Conservation (phyloP, 2,888 invertebrate genomes). For the Rhogogaster chlorosoma region DNA sequence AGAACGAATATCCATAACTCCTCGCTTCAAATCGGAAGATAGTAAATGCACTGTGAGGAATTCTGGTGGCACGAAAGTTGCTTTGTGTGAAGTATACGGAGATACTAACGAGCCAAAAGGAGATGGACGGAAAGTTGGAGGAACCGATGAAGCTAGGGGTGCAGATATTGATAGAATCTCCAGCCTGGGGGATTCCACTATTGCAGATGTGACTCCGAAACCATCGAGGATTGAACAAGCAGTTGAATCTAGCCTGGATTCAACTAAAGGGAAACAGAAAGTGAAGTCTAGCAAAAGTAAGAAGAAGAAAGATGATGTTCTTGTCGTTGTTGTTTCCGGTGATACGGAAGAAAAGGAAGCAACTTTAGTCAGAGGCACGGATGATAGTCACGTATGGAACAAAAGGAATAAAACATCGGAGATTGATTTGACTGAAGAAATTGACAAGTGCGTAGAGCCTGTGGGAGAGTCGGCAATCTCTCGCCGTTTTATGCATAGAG, state of each 20-base stretch:
- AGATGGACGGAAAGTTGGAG: neutral
- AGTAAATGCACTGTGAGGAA: neutral
- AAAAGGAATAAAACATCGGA: slow-evolving; percentile 60
- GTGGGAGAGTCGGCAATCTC: neutral
- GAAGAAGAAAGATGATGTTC: slow-evolving; percentile 42
- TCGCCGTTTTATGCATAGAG: slow-evolving; percentile 6
- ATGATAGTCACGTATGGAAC: slow-evolving; percentile 53
- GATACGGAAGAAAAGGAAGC: slow-evolving; percentile 13
- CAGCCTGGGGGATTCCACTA: neutral
- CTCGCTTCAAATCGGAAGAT: neutral
- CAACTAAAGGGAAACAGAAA: slow-evolving; percentile 23
- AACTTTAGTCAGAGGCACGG: neutral
- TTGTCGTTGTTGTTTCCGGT: slow-evolving; percentile 36
- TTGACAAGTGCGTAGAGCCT: slow-evolving; percentile 58
- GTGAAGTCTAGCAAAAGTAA: slow-evolving; percentile 6
- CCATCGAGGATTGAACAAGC: neutral
- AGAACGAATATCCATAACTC: neutral
- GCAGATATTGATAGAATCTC: neutral
- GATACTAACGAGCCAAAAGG: neutral
- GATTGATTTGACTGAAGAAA: slow-evolving; percentile 60
- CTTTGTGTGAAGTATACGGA: neutral
- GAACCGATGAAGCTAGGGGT: neutral
- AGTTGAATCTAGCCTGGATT: neutral
- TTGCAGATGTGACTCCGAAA: neutral
- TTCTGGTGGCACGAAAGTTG: neutral